phyloP scores from a whole-genome alignment of 1,140 invertebrate genomes.

The Papilio machaon region DNA sequence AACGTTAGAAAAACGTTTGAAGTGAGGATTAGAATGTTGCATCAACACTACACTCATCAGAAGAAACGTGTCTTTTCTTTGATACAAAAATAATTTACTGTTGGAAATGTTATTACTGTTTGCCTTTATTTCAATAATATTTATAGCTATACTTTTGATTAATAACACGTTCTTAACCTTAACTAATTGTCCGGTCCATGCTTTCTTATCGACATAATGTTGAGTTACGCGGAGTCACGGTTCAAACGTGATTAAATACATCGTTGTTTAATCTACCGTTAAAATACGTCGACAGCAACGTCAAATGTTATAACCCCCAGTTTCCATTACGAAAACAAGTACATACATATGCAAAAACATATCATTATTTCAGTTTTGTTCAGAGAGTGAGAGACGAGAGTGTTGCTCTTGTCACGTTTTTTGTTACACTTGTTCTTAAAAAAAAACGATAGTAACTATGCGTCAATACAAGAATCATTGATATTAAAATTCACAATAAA shows the following conservation, averaged over 20 bases:
- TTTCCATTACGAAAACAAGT: background rate
- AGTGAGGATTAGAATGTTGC: too few relatives aligned
- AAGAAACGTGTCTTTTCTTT: background rate
- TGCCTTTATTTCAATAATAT: background rate
- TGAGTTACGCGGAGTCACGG: background rate
- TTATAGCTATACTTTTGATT: constrained; percentile 2
- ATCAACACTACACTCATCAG: too few relatives aligned
- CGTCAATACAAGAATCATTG: too few relatives aligned
- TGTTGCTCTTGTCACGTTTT: background rate
- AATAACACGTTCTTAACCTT: background rate
- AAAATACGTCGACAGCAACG: background rate
- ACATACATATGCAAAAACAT: background rate
- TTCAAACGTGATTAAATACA: background rate
- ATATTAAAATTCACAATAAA: too few relatives aligned
- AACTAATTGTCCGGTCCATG: background rate
- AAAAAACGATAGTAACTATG: too few relatives aligned
- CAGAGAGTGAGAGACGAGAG: background rate
- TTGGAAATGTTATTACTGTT: background rate
- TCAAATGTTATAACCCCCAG: background rate
- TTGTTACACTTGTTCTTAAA: too few relatives aligned
- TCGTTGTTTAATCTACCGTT: background rate
- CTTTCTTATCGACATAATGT: background rate
- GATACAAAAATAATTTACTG: background rate
- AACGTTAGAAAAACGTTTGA: too few relatives aligned
- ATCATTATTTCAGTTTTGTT: background rate